Conservation (phyloP, 2,113 vertebrate genomes). For the Athene noctua region DNA sequence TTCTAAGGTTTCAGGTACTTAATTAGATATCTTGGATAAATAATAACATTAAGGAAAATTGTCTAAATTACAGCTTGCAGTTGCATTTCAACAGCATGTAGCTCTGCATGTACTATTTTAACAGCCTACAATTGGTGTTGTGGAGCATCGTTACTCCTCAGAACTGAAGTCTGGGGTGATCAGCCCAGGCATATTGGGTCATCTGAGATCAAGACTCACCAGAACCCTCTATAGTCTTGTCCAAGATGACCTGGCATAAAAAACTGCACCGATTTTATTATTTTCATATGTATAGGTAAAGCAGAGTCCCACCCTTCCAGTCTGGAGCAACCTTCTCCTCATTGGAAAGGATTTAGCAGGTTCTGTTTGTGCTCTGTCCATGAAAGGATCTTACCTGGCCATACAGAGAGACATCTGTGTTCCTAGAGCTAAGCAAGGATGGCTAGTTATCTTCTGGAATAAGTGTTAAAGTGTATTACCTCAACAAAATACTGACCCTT, state of each 20-base stretch:
- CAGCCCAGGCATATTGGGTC: neutral
- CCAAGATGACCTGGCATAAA: neutral
- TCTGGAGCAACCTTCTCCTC: neutral
- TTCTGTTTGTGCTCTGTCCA: neutral
- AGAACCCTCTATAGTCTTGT: neutral
- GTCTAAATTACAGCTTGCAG: neutral
- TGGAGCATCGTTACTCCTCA: fast-evolving
- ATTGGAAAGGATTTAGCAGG: neutral
- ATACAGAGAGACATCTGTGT: neutral
- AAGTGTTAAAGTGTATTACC: neutral
- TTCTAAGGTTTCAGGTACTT: neutral
- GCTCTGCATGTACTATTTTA: neutral
- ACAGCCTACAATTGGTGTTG: neutral
- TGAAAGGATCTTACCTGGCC: neutral
- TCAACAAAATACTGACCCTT: neutral
- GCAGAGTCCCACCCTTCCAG: neutral
- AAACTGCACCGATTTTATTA: neutral
- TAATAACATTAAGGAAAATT: neutral
- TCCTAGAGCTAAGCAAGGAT: neutral
- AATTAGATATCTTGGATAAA: neutral
- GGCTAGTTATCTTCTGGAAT: neutral
- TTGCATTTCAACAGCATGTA: neutral
- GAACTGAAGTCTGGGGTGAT: neutral
- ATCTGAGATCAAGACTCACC: neutral
- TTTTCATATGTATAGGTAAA: neutral